These are phyloP conservation scores for Lottia gigantea DNA, from an alignment of 2,888 invertebrate species.

Conservation along the genomic window DNA sequence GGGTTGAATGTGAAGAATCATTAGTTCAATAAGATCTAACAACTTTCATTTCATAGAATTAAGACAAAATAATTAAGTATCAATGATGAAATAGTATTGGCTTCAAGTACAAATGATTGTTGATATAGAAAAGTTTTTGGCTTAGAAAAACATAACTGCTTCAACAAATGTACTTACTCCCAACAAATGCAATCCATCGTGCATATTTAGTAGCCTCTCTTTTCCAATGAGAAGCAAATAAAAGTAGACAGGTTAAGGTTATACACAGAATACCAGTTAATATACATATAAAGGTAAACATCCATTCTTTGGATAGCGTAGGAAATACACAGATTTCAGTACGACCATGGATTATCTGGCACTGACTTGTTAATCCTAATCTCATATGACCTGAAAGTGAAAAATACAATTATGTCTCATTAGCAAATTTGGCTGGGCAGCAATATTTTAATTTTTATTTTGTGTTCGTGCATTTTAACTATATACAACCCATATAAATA, in stretches of 20 bases:
- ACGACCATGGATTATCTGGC: slow-evolving; percentile 47
- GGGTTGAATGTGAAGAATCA: too few relatives aligned
- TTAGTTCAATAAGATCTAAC: too few relatives aligned
- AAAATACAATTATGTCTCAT: too few relatives aligned
- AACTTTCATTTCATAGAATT: too few relatives aligned
- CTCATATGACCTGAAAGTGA: slow-evolving; percentile 41
- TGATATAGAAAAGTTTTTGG: neutral
- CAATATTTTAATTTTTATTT: too few relatives aligned
- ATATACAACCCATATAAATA: too few relatives aligned
- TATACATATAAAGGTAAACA: slow-evolving; percentile 49
- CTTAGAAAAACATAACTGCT: too few relatives aligned
- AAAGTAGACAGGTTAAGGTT: slow-evolving; percentile 44
- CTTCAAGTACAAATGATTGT: neutral
- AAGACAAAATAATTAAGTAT: too few relatives aligned
- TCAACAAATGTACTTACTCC: slow-evolving; percentile 40
- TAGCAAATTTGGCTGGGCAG: too few relatives aligned
- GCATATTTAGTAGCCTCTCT: slow-evolving; percentile 48
- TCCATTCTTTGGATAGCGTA: slow-evolving; percentile 49
- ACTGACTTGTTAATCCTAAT: slow-evolving; percentile 49
- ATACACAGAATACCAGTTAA: slow-evolving; percentile 50
- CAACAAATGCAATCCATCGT: slow-evolving; percentile 54
- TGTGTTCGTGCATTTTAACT: too few relatives aligned
- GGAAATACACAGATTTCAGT: slow-evolving; percentile 48
- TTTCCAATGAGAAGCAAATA: slow-evolving; percentile 51
- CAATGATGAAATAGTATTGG: too few relatives aligned